Conservation (phyloP, 1,140 invertebrate genomes). For the Epicauta chinensis region DNA sequence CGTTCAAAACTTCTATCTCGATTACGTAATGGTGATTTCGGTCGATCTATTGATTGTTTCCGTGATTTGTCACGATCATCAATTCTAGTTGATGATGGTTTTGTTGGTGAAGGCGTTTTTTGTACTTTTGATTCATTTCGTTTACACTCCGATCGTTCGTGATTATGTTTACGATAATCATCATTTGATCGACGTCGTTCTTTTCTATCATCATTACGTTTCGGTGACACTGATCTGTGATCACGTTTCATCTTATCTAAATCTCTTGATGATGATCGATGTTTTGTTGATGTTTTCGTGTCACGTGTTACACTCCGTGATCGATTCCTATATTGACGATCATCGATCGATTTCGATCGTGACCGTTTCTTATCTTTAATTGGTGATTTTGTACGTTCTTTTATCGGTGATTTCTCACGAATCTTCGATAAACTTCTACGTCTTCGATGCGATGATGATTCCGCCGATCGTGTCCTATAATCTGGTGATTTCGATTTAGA, state of each 20-base stretch:
- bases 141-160: background rate
- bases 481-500: slow-evolving; percentile 7
- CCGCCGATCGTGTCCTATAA: slow-evolving; percentile 4
- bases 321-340: slow-evolving; percentile 3
- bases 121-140: slow-evolving; percentile 9
- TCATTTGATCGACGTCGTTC: background rate
- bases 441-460: slow-evolving; percentile 7
- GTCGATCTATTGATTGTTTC: background rate
- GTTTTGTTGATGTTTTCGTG: slow-evolving; percentile 11
- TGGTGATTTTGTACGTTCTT: slow-evolving; percentile 9
- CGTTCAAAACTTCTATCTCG: background rate
- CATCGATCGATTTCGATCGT: slow-evolving; percentile 2
- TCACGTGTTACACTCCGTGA: background rate
- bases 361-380: background rate
- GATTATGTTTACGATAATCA: background rate
- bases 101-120: slow-evolving; percentile 8
- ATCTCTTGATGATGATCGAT: background rate
- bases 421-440: slow-evolving; percentile 2
- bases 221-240: slow-evolving; percentile 6
- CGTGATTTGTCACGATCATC: slow-evolving; percentile 9
- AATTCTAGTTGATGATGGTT: slow-evolving; percentile 2
- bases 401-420: too few relatives aligned
- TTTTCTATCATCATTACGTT: background rate
- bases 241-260: background rate
- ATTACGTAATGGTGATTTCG: background rate